phyloP scores from a whole-genome alignment of 2,888 invertebrate genomes.

The Pyralis farinalis region DNA sequence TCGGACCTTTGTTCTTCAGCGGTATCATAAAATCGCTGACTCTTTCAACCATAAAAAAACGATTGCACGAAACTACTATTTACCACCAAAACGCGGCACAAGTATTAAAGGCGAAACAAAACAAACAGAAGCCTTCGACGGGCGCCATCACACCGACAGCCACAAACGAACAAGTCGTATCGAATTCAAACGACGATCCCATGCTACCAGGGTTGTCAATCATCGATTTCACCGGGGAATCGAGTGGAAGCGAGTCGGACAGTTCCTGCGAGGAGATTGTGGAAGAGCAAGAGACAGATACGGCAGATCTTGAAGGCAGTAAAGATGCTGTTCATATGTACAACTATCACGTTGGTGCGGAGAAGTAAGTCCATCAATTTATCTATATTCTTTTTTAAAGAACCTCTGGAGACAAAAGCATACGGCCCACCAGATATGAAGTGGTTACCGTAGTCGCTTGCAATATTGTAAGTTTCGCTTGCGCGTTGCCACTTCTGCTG shows the following conservation, averaged over 20 bases:
- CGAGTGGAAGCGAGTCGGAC: slow-evolving; percentile 33
- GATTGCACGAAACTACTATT: slow-evolving; percentile 46
- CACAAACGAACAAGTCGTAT: slow-evolving; percentile 1
- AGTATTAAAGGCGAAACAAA: slow-evolving; percentile 23
- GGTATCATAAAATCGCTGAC: slow-evolving; percentile 62
- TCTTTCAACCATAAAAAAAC: slow-evolving; percentile 49
- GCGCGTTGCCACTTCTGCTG: no score
- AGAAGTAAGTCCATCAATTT: slow-evolving; percentile 62
- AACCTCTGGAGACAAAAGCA: no score
- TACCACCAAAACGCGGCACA: slow-evolving; percentile 48
- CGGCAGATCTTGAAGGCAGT: slow-evolving; percentile 16
- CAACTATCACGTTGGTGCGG: slow-evolving; percentile 52
- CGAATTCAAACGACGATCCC: slow-evolving; percentile 18
- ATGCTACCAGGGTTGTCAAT: slow-evolving; percentile 46
- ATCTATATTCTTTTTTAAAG: no score
- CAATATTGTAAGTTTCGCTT: no score
- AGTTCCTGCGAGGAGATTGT: slow-evolving; percentile 22
- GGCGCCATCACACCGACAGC: slow-evolving; percentile 9
- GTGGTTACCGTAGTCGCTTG: no score
- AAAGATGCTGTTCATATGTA: slow-evolving; percentile 33
- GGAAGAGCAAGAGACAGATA: slow-evolving; percentile 20
- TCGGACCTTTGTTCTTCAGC: slow-evolving; percentile 68
- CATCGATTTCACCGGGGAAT: slow-evolving; percentile 43
- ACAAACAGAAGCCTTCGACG: not conserved
- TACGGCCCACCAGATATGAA: no score